These are phyloP conservation scores for Luehdorfia chinensis DNA, from an alignment of 1,140 invertebrate genomes.

Conservation along the genomic window DNA sequence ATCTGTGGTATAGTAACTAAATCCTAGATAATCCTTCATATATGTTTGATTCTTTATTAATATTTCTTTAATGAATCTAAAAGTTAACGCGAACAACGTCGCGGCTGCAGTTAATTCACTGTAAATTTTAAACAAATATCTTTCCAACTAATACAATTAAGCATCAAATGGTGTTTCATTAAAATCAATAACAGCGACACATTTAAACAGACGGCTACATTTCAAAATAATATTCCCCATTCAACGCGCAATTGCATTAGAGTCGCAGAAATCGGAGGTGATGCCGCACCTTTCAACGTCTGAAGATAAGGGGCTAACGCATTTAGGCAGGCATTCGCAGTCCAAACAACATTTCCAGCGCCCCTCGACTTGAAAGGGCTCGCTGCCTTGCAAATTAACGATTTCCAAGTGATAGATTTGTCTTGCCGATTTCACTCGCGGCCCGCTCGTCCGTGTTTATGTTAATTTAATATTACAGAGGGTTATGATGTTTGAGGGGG, in stretches of 20 bases:
- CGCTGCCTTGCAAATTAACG: constrained; percentile 44
- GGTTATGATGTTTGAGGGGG: constrained; percentile 22
- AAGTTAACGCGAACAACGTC: too few species aligned
- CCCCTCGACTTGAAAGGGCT: constrained; percentile 18
- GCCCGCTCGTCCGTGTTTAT: constrained; percentile 41
- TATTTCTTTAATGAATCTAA: too few species aligned
- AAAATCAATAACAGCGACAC: too few species aligned
- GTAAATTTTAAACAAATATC: too few species aligned
- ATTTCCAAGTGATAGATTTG: constrained; percentile 59
- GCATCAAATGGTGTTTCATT: too few species aligned
- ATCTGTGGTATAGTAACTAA: too few species aligned
- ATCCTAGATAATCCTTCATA: too few species aligned
- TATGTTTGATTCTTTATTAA: too few species aligned
- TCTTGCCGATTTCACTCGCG: constrained; percentile 58
- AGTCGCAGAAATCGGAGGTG: constrained; percentile 2
- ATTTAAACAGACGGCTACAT: too few species aligned
- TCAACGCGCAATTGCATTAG: constrained; percentile 6
- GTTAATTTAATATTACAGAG: constrained; percentile 60
- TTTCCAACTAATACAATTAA: too few species aligned
- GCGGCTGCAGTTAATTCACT: too few species aligned
- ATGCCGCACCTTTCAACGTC: constrained; percentile 9
- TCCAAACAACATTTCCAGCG: constrained; percentile 27
- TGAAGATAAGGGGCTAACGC: constrained; percentile 35
- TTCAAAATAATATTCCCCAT: constrained; percentile 3
- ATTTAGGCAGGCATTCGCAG: constrained; percentile 40